Percentiles rank a stretch among this genome's conserved stretches.
Evolutionary conservation across 2,888 invertebrate species (phyloP).

Genomic region (Pseudanteris insignis): DNA sequence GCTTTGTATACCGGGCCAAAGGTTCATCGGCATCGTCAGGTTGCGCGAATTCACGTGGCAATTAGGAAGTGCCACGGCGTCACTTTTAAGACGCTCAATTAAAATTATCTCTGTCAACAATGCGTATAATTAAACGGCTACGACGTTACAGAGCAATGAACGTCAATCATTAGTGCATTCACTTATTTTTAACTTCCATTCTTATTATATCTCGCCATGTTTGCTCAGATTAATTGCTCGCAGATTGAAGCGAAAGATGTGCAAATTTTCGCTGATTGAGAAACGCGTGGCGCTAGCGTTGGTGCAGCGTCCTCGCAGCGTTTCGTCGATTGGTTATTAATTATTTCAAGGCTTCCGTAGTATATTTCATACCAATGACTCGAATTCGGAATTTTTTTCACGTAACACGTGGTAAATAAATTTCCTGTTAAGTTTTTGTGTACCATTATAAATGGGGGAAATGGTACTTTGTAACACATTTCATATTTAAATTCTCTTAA

Average conservation of each 20-base stretch:
- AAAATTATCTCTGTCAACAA: constrained; percentile 27
- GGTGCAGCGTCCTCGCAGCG: too few species aligned
- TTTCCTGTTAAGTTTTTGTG: too few species aligned
- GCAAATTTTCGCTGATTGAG: constrained; percentile 5
- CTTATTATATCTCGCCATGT: constrained; percentile 23
- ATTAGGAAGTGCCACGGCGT: constrained; percentile 18
- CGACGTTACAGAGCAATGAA: constrained; percentile 21
- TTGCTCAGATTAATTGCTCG: constrained; percentile 26
- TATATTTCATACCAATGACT: too few species aligned
- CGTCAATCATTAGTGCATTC: constrained; percentile 27
- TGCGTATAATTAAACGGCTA: constrained; percentile 23
- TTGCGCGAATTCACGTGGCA: constrained; percentile 12
- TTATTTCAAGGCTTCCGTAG: too few species aligned
- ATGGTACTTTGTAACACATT: too few species aligned
- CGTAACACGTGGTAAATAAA: too few species aligned
- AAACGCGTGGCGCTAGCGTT: too few species aligned
- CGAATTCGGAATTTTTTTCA: too few species aligned
- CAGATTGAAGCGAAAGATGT: constrained; percentile 1
- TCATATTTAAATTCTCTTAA: too few species aligned
- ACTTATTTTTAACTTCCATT: constrained; percentile 24
- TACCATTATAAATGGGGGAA: too few species aligned
- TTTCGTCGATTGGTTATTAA: too few species aligned
- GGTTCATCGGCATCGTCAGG: background rate
- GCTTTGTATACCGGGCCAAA: background rate
- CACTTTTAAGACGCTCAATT: constrained; percentile 20